These are phyloP conservation scores for Gnathonemus echidnorhynchus DNA, from an alignment of 2,113 vertebrate species.

Conservation along the genomic window DNA sequence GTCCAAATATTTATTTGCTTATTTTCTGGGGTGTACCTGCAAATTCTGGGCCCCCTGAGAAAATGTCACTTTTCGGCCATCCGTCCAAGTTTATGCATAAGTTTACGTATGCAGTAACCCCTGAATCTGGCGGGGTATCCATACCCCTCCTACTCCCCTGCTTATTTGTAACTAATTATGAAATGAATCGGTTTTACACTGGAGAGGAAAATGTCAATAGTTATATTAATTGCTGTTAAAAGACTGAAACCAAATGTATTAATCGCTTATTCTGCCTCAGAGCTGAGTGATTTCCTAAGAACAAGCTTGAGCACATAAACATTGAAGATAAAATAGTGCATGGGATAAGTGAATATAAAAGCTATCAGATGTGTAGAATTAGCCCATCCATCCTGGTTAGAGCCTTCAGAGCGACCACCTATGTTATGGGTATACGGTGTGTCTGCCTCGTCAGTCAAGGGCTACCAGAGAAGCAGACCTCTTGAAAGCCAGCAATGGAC, in stretches of 20 bases:
- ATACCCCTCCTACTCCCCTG: neutral
- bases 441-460: constrained; percentile 71
- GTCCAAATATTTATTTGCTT: neutral
- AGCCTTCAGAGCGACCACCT: constrained; percentile 65
- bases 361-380: neutral
- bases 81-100: neutral
- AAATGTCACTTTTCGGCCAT: neutral
- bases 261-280: neutral
- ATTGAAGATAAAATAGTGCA: too few species aligned
- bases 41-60: neutral
- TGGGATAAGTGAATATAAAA: neutral
- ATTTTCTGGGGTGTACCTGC: neutral
- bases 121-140: neutral
- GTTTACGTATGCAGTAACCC: neutral
- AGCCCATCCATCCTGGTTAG: constrained; percentile 45
- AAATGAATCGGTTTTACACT: neutral
- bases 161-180: neutral
- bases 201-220: neutral
- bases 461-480: constrained; percentile 53
- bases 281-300: neutral
- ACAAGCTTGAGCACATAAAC: neutral
- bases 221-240: neutral
- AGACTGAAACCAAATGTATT: neutral
- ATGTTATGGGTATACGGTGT: constrained; percentile 56
- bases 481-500: constrained; percentile 58